Evolutionary conservation across 2,888 invertebrate species (phyloP), one percentile per base, ranked within the genome.

Genomic region (Hypselothyrea guttata): DNA sequence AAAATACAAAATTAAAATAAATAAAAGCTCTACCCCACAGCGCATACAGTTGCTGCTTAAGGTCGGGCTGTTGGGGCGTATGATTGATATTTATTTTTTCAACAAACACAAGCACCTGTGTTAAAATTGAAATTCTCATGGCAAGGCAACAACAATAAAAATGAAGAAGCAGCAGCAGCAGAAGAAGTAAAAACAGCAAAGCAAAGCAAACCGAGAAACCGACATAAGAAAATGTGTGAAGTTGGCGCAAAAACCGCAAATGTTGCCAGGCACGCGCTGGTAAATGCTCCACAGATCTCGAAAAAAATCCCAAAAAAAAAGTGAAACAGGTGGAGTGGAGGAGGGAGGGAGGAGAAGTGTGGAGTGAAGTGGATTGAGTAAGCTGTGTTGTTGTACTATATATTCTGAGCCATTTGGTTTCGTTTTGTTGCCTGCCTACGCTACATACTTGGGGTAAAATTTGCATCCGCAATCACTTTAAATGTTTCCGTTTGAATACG

Each of bases 381-480:
- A 22, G 22, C 22, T 22, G 22, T 5, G 22, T 22, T 22, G 22
- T 22, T 37, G 16, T 37, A 37, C 18, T 59, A 67, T 59, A 60
- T n/a, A n/a, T n/a, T 63, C 73, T 48, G 58, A 65, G 68, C 45
- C 62, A 67, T 72, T 75, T 51, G 61, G 59, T 42, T 15, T 45
- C 37, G 44, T 51, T 13, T 49, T 53, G 45, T 45, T 34, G 49
- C 33, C 51, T 64, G 72, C 62, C 75, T 60, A 64, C 60, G 40
- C 18, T 27, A 40, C 42, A 44, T 42, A 68, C 53, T 71, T 44
- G 60, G 51, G 53, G 40, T 41, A 55, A 71, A 70, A 78, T 78
- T 84, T 81, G 81, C 86, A 84, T 84, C 82, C 82, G 82, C 84
- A 86, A 86, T 84, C 84, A 84, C 86, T 85, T 86, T 84, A 86